A percentile compares a stretch with the other conserved stretches of the same genome.
Evolutionary conservation across 2,888 invertebrate species (phyloP).

Genomic region (Zelleria hepariella): DNA sequence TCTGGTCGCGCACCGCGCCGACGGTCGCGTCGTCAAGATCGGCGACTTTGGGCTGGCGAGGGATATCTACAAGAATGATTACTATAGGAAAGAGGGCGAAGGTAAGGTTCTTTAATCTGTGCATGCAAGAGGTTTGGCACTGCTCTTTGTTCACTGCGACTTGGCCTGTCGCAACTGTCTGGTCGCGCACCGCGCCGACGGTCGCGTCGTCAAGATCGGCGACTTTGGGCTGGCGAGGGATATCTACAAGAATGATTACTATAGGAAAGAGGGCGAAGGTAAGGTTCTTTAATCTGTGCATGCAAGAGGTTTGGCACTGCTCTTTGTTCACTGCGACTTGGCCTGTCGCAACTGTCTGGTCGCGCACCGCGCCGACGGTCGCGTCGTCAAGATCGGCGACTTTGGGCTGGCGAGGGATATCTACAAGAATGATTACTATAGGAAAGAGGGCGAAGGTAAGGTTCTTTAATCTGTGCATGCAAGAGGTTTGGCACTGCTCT

Average conservation of each 20-base stretch:
- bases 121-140: conserved; percentile 95
- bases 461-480: no score
- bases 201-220: conserved; percentile 87
- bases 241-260: conserved; percentile 97
- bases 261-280: conserved; percentile 91
- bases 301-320: conserved; percentile 95
- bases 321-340: conserved; percentile 86
- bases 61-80: conserved; percentile 97
- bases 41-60: conserved; percentile 98
- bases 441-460: conserved; percentile 87
- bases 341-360: not conserved
- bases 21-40: conserved; percentile 89
- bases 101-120: conserved; percentile 79
- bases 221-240: conserved; percentile 98
- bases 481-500: no score
- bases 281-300: conserved; percentile 86
- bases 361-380: not conserved
- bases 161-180: not conserved
- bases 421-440: conserved; percentile 97
- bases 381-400: not conserved
- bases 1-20: conserved; percentile 82
- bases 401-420: conserved; percentile 51
- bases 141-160: conserved; percentile 94
- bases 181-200: not conserved
- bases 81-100: conserved; percentile 95